phyloP scores from a whole-genome alignment of 2,113 vertebrate species.

The Anoplopoma fimbria region DNA sequence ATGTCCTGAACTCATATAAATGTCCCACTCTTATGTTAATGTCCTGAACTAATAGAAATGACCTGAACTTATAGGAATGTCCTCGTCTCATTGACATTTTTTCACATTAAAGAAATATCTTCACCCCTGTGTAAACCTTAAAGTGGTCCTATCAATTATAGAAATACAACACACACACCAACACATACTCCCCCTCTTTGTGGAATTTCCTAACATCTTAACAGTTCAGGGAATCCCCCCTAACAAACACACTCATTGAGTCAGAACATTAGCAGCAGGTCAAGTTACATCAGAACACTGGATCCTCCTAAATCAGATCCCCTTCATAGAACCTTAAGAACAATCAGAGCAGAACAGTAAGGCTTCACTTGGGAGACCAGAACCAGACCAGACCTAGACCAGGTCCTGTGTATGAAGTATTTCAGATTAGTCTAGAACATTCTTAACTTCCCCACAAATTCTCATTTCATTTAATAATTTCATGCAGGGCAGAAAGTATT shows the following conservation, averaged over 20 bases:
- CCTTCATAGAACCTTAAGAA: constrained; percentile 55
- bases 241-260: constrained; percentile 34
- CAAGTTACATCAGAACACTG: constrained; percentile 33
- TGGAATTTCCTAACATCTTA: constrained; percentile 37
- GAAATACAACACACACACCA: neutral
- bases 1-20: neutral
- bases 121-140: neutral
- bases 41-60: neutral
- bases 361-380: constrained; percentile 17
- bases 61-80: neutral
- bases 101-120: neutral
- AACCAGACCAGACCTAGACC: neutral
- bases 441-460: neutral
- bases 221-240: constrained; percentile 60
- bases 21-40: neutral
- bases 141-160: neutral
- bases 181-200: neutral
- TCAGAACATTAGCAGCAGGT: constrained; percentile 39
- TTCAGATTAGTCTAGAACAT: neutral
- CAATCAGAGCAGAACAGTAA: constrained; percentile 66
- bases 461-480: neutral
- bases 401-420: neutral
- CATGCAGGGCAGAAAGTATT: neutral
- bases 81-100: neutral
- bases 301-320: constrained; percentile 45